Evolutionary conservation across 2,888 invertebrate genomes (phyloP).

Genomic region (Embidobia sp.): DNA sequence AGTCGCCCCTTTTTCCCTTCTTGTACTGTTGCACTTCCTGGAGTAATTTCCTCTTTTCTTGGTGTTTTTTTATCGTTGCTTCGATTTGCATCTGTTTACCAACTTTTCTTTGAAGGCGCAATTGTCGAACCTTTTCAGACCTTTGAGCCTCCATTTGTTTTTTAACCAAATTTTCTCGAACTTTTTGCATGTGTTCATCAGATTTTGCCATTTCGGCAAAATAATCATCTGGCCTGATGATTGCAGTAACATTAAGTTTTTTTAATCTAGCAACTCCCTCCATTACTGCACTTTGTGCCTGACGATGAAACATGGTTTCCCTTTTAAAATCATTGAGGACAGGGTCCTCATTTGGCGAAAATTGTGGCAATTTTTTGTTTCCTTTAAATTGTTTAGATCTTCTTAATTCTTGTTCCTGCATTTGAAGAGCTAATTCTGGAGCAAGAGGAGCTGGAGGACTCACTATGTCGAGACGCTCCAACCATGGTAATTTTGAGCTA

Average conservation of each 20-base stretch:
- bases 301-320: conserved; percentile 93
- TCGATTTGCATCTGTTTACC: conserved; percentile 95
- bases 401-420: conserved; percentile 89
- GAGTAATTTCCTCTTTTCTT: conserved; percentile 95
- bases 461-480: conserved; percentile 91
- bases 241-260: conserved; percentile 86
- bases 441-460: conserved; percentile 91
- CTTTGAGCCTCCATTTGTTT: conserved; percentile 93
- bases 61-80: conserved; percentile 90
- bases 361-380: conserved; percentile 86
- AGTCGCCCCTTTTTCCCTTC: conserved; percentile 90
- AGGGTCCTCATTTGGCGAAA: conserved; percentile 87
- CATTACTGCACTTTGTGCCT: conserved; percentile 93
- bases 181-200: conserved; percentile 98
- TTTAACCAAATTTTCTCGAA: conserved; percentile 90
- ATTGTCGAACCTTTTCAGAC: conserved; percentile 94
- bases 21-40: conserved; percentile 96
- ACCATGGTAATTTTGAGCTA: conserved; percentile 92
- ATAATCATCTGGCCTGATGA: conserved; percentile 96
- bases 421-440: conserved; percentile 90
- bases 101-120: conserved; percentile 95
- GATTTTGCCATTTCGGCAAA: conserved; percentile 99
- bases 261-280: conserved; percentile 91
- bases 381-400: conserved; percentile 86
- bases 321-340: conserved; percentile 95